A percentile compares a stretch with the other conserved stretches of the same genome.
Evolutionary conservation across 2,797 vertebrate species (phyloP).

Genomic region (Holocentrus rufus): DNA sequence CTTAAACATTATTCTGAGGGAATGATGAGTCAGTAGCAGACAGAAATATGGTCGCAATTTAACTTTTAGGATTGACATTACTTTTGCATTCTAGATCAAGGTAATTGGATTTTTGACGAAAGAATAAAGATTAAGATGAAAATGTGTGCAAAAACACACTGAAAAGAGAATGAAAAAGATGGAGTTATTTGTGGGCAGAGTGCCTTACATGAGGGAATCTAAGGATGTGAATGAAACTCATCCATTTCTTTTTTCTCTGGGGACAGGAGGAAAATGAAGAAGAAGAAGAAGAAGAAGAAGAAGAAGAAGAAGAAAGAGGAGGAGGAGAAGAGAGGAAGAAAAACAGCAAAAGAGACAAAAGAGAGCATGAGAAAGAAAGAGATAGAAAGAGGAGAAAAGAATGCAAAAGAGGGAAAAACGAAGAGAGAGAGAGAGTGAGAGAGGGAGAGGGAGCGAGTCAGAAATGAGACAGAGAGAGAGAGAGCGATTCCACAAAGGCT

Average conservation of each 20-base stretch:
- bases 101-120: background rate
- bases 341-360: too few species aligned
- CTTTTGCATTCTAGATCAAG: conserved; percentile 11
- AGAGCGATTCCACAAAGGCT: conserved; percentile 54
- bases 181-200: conserved; percentile 40
- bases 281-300: conserved; percentile 24
- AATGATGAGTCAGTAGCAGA: conserved; percentile 69
- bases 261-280: conserved; percentile 49
- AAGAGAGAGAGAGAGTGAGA: background rate
- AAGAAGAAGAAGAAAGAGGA: conserved; percentile 3
- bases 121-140: background rate
- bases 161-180: conserved; percentile 38
- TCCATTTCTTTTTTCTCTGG: conserved; percentile 59
- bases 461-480: conserved; percentile 27
- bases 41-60: conserved; percentile 68
- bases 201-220: conserved; percentile 41
- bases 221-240: conserved; percentile 71
- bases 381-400: background rate
- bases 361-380: too few species aligned
- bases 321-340: conserved; percentile 13
- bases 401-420: conserved; percentile 10
- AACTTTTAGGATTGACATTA: conserved; percentile 1
- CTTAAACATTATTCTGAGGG: conserved; percentile 58
- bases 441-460: conserved; percentile 16
- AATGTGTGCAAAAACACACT: background rate